Base-by-base conservation (phyloP, 1,140 invertebrate species). In the Gryon sp. region DNA sequence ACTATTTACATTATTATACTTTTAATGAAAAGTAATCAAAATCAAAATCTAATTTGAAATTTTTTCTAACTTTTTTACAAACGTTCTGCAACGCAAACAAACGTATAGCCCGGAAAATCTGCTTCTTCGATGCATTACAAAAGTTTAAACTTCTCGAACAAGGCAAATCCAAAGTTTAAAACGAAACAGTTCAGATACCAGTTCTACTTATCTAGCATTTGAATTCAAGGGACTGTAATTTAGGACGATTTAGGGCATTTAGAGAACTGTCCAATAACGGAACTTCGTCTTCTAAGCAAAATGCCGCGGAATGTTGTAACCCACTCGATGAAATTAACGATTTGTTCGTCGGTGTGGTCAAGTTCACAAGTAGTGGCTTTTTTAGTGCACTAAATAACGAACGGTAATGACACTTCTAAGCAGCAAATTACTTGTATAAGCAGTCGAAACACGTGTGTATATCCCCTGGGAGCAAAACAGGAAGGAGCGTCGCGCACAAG, bases 401-500 rank as follows among this genome's bases (percentile, higher is more conserved):
- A n/a, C n/a, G 38, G 22, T 63, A 76, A 50, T 40, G 60, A 59
- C 66, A 60, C 53, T 59, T 66, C 66, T 70, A 60, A 60, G 65
- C 45, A 34, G 26, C 24, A 43, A 20, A 24, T 36, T 62, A 72
- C 66, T 77, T 70, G 75, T 48, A 59, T 34, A 68, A 70, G 68
- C 75, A 73, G 60, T 69, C 57, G 43, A 50, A 76, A 76, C 60
- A 76, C 65, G 60, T 63, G 59, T 76, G 72, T n/a, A n/a, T n/a
- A n/a, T 60, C 52, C 28, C 59, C 28, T 16, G 76, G 53, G 36
- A 68, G 74, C 82, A 82, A n/a, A n/a, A 82, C 81, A 82, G 83
- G 81, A 84, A 84, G 66, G 75, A 68, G 57, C 63, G 74, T 69
- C 78, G 76, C 34, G 74, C 72, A 70, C 66, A 69, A 73, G 68